phyloP scores from a whole-genome alignment of 2,888 invertebrate species.

The Diplazon laetatorius region DNA sequence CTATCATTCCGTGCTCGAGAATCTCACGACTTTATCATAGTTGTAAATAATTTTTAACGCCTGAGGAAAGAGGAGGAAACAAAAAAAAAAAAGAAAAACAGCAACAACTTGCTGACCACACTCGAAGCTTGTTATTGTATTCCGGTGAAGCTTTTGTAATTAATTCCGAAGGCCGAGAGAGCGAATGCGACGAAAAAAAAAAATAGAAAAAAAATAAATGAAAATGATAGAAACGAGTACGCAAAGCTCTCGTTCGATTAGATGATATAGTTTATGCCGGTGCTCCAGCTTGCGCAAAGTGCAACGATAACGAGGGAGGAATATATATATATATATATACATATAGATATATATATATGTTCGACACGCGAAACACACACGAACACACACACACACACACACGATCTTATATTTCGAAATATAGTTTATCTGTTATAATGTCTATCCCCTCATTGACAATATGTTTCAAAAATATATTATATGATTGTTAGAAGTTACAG shows the following conservation, averaged over 20 bases:
- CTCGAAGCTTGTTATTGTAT: conserved; percentile 39
- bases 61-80: conserved; percentile 40
- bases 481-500: conserved; percentile 81
- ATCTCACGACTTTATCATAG: conserved; percentile 40
- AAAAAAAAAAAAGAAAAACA: conserved; percentile 17
- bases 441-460: conserved; percentile 81
- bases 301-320: conserved; percentile 34
- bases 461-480: conserved; percentile 80
- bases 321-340: conserved; percentile 26
- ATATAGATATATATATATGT: conserved; percentile 37
- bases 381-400: conserved; percentile 36
- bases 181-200: conserved; percentile 30
- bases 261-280: conserved; percentile 44
- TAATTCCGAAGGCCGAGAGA: conserved; percentile 50
- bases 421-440: conserved; percentile 80
- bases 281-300: conserved; percentile 54
- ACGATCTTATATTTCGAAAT: conserved; percentile 78
- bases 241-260: conserved; percentile 28
- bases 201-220: conserved; percentile 12
- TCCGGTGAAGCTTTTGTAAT: conserved; percentile 67
- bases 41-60: conserved; percentile 65
- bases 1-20: conserved; percentile 42
- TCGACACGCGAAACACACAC: conserved; percentile 40
- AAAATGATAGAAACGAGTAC: background rate
- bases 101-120: conserved; percentile 43